Evolutionary conservation across 2,888 invertebrate species (phyloP), one percentile per base, ranked within the genome.

Genomic region (Hirtodrosophila histrioides): DNA sequence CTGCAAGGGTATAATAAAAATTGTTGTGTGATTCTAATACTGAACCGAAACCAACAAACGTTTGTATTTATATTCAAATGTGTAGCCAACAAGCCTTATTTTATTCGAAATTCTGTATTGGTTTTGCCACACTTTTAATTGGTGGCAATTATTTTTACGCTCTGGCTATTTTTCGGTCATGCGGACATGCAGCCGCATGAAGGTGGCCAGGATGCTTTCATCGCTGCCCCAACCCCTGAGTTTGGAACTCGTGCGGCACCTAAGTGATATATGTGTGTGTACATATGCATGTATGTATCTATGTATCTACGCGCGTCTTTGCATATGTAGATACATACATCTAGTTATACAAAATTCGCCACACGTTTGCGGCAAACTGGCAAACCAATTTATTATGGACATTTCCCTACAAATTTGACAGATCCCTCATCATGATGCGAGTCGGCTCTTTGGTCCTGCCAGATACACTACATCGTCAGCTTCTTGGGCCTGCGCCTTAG

Each of bases 331-430:
- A 31, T 39, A 33, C 27, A 43, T 29, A 35, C 3, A 36, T 8
- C 27, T 7, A 6, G n/a, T 12, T 35, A 36, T 35, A 35, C 9
- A 17, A 50, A 56, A 76, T 72, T 45, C 51, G 45, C 37, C 57
- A 61, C 78, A 75, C 67, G 67, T 68, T 64, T 60, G 53, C 46
- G 49, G 46, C 40, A 53, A 68, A 40, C 37, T 10, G 44, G 41
- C 44, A 54, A 31, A 37, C 45, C 58, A 65, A 77, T 78, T 78
- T 64, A 64, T 83, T 60, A 62, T 33, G 9, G 53, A 48, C 53
- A 74, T 78, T 82, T 67, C 51, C 73, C 75, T 73, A 64, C 60
- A 82, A 82, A 82, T 75, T 64, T 75, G 69, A 75, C 70, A 78
- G 65, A 65, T 71, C 46, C 50, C 37, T 29, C 17, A 24, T 7